Percentiles rank a stretch among this genome's conserved stretches.
phyloP scores from a whole-genome alignment of 2,888 invertebrate genomes.

The Yponomeuta plumbellus region DNA sequence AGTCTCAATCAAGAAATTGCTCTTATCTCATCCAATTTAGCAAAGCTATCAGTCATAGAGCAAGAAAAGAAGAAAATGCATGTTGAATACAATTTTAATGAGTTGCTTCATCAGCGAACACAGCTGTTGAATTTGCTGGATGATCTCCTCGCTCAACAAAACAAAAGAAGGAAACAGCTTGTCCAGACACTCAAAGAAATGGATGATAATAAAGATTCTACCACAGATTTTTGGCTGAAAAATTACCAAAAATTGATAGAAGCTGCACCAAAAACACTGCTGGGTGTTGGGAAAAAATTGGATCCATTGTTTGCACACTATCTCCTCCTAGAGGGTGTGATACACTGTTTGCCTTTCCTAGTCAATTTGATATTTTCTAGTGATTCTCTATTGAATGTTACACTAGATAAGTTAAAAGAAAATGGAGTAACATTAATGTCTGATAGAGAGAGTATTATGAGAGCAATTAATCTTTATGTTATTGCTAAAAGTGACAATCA shows the following conservation, averaged over 20 bases:
- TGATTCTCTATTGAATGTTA: constrained; percentile 70
- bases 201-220: constrained; percentile 75
- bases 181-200: constrained; percentile 82
- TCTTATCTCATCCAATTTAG: constrained; percentile 83
- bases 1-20: constrained; percentile 85
- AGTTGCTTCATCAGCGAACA: constrained; percentile 80
- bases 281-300: constrained; percentile 77
- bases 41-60: constrained; percentile 83
- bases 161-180: constrained; percentile 79
- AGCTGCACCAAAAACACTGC: constrained; percentile 80
- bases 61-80: constrained; percentile 82
- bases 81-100: constrained; percentile 82
- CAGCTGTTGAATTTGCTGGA: constrained; percentile 81
- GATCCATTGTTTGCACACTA: constrained; percentile 82
- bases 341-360: constrained; percentile 86
- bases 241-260: constrained; percentile 91
- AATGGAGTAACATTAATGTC: constrained; percentile 73
- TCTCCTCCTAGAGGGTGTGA: constrained; percentile 82
- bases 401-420: constrained; percentile 72
- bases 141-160: constrained; percentile 82
- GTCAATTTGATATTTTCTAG: constrained; percentile 76
- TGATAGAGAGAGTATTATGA: constrained; percentile 79
- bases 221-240: constrained; percentile 82
- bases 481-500: constrained; percentile 47
- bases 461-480: constrained; percentile 79